These are phyloP conservation scores for Lumbricus terrestris DNA, from an alignment of 2,888 invertebrate genomes.

Conservation along the genomic window DNA sequence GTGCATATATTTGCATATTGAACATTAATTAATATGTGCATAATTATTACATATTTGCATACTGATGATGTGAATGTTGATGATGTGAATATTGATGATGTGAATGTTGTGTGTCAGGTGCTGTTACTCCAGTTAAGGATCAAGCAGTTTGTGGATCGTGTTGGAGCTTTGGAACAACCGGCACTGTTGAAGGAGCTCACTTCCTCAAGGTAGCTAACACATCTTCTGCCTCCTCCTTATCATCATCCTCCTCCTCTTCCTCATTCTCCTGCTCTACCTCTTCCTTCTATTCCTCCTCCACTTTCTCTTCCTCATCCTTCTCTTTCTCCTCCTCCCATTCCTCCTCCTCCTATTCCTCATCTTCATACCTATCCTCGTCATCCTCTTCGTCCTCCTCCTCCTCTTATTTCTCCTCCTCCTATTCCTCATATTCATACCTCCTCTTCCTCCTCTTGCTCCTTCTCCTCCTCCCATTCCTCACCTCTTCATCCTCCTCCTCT, in stretches of 20 bases:
- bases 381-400: background rate
- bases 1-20: no score
- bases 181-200: slow-evolving; percentile 86
- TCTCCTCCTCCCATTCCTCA: no score
- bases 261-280: no score
- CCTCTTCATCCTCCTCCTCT: background rate
- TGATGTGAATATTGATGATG: no score
- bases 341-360: background rate
- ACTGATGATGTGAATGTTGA: background rate
- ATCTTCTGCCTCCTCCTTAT: no score
- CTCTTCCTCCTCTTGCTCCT: background rate
- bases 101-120: slow-evolving; percentile 65
- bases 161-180: slow-evolving; percentile 93
- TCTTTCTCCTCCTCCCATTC: background rate
- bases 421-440: background rate
- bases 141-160: slow-evolving; percentile 96
- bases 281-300: no score
- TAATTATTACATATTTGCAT: background rate
- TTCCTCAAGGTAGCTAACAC: slow-evolving; percentile 57
- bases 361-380: background rate
- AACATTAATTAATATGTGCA: background rate
- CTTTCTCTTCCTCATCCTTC: background rate
- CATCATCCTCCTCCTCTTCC: no score
- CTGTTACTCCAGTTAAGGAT: slow-evolving; percentile 92
- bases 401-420: background rate